Percentiles rank a stretch among this genome's conserved stretches.
Conservation (phyloP, 2,113 vertebrate genomes). For the Orientallactaga bullata region DNA sequence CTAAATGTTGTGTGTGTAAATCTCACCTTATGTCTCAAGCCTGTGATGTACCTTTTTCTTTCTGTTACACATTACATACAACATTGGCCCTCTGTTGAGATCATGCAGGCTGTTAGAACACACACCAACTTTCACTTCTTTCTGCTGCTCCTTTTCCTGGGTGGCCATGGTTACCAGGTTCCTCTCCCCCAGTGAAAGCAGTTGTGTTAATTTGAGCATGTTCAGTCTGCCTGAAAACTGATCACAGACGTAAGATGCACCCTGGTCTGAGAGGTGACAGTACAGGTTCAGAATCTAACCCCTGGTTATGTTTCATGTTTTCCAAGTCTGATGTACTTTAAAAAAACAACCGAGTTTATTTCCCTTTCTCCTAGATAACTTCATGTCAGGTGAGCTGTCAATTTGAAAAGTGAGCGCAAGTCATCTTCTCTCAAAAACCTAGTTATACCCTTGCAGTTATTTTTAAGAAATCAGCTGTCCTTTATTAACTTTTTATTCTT, state of each 20-base stretch:
- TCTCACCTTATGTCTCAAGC: not conserved
- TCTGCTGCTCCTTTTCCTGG: fast-evolving
- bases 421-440: not conserved
- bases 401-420: not conserved
- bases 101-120: not conserved
- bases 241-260: not conserved
- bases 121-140: not conserved
- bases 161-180: too few relatives aligned
- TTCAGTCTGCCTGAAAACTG: not conserved
- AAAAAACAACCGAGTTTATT: not conserved
- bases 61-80: not conserved
- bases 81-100: not conserved
- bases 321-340: too few relatives aligned
- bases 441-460: not conserved
- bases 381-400: not conserved
- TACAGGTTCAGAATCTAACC: too few relatives aligned
- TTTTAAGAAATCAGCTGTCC: too few relatives aligned
- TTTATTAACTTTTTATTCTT: too few relatives aligned
- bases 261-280: not conserved
- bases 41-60: not conserved
- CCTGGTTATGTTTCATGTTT: not conserved
- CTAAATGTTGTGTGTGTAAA: not conserved
- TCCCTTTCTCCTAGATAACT: not conserved
- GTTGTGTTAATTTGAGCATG: not conserved
- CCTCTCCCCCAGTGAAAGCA: not conserved